phyloP scores from a whole-genome alignment of 2,113 vertebrate genomes.

The Rhizomys pruinosus region DNA sequence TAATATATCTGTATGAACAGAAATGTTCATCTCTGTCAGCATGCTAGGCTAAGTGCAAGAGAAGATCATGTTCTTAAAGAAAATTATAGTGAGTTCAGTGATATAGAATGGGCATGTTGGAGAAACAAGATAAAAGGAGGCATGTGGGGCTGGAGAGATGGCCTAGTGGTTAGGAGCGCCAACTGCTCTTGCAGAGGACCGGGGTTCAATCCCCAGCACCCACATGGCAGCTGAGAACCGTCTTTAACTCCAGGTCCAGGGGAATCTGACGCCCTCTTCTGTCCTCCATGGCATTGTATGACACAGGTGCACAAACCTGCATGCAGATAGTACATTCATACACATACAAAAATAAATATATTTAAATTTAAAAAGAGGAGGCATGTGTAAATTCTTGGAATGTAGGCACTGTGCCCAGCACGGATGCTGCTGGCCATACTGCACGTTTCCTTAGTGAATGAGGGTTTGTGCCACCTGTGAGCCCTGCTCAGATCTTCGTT shows the following conservation, averaged over 20 bases:
- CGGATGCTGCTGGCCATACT: rapidly evolving
- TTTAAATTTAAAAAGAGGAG: no score
- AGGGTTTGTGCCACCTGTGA: rapidly evolving
- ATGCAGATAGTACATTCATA: no score
- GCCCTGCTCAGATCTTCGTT: background rate
- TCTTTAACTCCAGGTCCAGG: no score
- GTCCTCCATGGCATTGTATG: no score
- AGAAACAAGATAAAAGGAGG: background rate
- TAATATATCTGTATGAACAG: background rate
- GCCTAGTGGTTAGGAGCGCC: no score
- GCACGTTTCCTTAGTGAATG: background rate
- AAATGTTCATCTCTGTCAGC: background rate
- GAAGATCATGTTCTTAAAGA: background rate
- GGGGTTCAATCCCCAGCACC: no score
- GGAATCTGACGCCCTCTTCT: no score
- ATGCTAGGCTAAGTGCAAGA: background rate
- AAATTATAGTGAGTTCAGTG: background rate
- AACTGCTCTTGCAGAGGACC: no score
- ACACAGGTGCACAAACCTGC: no score
- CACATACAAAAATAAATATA: no score
- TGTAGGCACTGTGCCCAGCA: rapidly evolving
- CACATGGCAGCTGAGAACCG: no score
- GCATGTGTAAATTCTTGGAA: background rate
- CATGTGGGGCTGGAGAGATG: no score
- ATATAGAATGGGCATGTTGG: background rate